phyloP scores from a whole-genome alignment of 2,797 vertebrate genomes.

The Pseudochromis fuscus region DNA sequence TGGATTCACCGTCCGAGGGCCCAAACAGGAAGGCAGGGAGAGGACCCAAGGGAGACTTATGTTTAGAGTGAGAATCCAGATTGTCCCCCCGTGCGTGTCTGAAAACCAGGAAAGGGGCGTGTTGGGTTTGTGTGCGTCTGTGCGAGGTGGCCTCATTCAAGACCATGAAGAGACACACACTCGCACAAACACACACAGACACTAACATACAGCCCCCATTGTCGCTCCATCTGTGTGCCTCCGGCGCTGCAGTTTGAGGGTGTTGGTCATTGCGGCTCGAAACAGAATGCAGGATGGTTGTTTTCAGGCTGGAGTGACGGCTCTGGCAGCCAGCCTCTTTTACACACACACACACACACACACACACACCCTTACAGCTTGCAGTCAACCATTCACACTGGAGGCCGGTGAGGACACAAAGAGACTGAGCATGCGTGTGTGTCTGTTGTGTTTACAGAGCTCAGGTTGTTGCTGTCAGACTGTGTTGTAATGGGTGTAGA shows the following conservation, averaged over 20 bases:
- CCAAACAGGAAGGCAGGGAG: slow-evolving; percentile 82
- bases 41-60: slow-evolving; percentile 70
- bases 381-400: slow-evolving; percentile 36
- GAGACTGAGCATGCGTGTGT: neutral
- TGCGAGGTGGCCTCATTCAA: slow-evolving; percentile 42
- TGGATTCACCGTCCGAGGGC: slow-evolving; percentile 50
- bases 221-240: slow-evolving; percentile 62
- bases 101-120: slow-evolving; percentile 62
- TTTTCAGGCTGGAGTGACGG: slow-evolving; percentile 53
- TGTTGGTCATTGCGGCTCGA: slow-evolving; percentile 47
- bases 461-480: slow-evolving; percentile 2
- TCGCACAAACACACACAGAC: slow-evolving; percentile 26
- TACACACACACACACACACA: neutral
- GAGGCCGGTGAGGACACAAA: slow-evolving; percentile 27
- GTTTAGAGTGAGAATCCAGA: slow-evolving; percentile 78
- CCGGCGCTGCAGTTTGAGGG: slow-evolving; percentile 49
- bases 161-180: slow-evolving; percentile 13
- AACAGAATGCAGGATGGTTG: slow-evolving; percentile 56
- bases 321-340: slow-evolving; percentile 21
- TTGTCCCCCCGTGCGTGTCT: slow-evolving; percentile 60
- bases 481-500: neutral
- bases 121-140: slow-evolving; percentile 46
- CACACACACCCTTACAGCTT: slow-evolving; percentile 6
- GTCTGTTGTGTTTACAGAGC: slow-evolving; percentile 29
- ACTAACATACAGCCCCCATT: slow-evolving; percentile 56